Evolutionary conservation across 2,797 vertebrate genomes (phyloP), one percentile per base, ranked within the genome.

Genomic region (Mus minutoides): DNA sequence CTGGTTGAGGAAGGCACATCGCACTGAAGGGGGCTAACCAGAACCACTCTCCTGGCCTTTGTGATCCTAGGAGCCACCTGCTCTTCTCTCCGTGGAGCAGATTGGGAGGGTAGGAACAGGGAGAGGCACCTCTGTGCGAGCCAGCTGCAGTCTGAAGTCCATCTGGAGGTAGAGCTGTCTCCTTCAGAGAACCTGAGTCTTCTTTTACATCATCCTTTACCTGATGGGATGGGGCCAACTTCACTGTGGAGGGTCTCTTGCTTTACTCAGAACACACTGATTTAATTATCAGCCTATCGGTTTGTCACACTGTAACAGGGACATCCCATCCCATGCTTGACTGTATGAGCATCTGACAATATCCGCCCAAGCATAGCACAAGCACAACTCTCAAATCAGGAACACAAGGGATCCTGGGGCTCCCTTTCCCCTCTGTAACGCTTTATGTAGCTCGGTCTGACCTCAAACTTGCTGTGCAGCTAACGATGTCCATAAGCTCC

Each of bases 61-160:
- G 46, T 0, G 13, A 19, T 49, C 31, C 62, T 10, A 16, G 31
- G 43, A 40, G 4, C 24, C 29, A 5, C 6, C 11, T 9, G 9
- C 49, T 37, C 12, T 26, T 58, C 29, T 26, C n/a, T 62, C 31
- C 2, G 2, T 11, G 10, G 40, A 43, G 13, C 54, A 52, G 43
- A 21, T 6, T 0, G 14, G 9, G 83, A 11, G 37, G 73, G 29
- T 37, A 22, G 62, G 52, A 29, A 11, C 67, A 21, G 0, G 1
- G 43, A 21, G 43, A 82, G 29, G 40, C 16, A n/a, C 10, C 12
- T 16, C 5, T 21, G 40, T 49, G 49, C 10, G 9, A 14, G 6
- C 14, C 21, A 64, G 40, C 31, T 46, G 34, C 8, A 19, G 49
- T 37, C n/a, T 4, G 14, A 60, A 64, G 79, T 7, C 69, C 3